Conservation (phyloP, 2,888 invertebrate genomes). For the Strigamia crassipes region DNA sequence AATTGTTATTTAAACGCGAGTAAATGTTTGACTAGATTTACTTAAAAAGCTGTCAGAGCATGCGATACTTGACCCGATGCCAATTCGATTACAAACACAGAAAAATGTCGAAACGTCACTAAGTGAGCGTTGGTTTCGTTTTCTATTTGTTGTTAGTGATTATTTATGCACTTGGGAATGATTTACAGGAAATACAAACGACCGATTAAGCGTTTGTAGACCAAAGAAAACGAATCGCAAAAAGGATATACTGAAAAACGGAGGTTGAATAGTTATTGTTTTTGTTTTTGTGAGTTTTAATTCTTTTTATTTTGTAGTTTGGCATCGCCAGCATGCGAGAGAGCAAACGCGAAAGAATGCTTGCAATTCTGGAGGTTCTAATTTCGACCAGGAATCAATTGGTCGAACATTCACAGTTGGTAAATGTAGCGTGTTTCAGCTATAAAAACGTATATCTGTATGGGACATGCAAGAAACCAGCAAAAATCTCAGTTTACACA, state of each 20-base stretch:
- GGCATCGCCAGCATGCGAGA: neutral
- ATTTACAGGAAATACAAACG: neutral
- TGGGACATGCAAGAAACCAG: no score
- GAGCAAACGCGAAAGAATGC: neutral
- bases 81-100: neutral
- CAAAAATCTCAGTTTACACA: no score
- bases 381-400: constrained; percentile 1
- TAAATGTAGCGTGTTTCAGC: neutral
- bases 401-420: neutral
- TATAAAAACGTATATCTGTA: no score
- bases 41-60: neutral
- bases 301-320: neutral
- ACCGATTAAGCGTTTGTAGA: neutral
- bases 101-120: neutral
- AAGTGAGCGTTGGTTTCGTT: neutral
- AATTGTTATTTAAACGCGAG: no score
- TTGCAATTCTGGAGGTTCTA: neutral
- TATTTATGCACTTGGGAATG: neutral
- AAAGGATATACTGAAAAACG: neutral
- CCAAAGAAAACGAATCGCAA: neutral
- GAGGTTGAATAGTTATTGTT: no score
- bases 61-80: neutral
- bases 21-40: no score
- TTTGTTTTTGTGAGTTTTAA: neutral
- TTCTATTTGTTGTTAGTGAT: no score